Percentiles rank a stretch among this genome's conserved stretches.
Conservation (phyloP, 2,113 vertebrate genomes). For the Hemichromis elongatus region DNA sequence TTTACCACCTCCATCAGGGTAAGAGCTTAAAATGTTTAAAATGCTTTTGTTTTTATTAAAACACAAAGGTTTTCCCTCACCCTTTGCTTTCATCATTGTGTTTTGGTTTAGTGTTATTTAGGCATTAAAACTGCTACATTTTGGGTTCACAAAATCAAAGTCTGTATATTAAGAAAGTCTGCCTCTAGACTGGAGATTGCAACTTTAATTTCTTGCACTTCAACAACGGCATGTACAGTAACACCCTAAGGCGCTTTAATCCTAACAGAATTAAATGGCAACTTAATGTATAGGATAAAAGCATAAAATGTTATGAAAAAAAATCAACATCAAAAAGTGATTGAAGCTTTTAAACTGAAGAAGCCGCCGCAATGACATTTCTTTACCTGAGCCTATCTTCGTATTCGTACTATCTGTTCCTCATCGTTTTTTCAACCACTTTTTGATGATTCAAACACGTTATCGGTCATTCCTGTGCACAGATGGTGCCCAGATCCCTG, state of each 20-base stretch:
- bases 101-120: neutral
- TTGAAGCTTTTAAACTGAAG: slow-evolving; percentile 15
- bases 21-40: neutral
- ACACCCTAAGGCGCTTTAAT: neutral
- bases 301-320: neutral
- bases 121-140: neutral
- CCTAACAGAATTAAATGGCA: neutral
- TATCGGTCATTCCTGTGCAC: slow-evolving; percentile 61
- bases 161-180: accelerated
- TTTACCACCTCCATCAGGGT: neutral
- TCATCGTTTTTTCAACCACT: slow-evolving; percentile 30
- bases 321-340: slow-evolving; percentile 17
- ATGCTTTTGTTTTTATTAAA: neutral
- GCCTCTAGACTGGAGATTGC: neutral
- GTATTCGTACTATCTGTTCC: slow-evolving; percentile 28
- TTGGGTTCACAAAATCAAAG: neutral
- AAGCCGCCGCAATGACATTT: slow-evolving; percentile 37
- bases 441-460: slow-evolving; percentile 65
- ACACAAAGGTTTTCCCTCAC: neutral
- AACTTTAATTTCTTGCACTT: neutral
- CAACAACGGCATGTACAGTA: neutral
- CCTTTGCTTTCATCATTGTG: neutral
- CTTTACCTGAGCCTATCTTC: neutral
- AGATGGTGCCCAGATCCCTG: slow-evolving; percentile 66
- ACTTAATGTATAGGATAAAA: neutral